Percentiles rank a stretch among this genome's conserved stretches.
Evolutionary conservation across 2,888 invertebrate genomes (phyloP).

Genomic region (Drosophila anomalata): DNA sequence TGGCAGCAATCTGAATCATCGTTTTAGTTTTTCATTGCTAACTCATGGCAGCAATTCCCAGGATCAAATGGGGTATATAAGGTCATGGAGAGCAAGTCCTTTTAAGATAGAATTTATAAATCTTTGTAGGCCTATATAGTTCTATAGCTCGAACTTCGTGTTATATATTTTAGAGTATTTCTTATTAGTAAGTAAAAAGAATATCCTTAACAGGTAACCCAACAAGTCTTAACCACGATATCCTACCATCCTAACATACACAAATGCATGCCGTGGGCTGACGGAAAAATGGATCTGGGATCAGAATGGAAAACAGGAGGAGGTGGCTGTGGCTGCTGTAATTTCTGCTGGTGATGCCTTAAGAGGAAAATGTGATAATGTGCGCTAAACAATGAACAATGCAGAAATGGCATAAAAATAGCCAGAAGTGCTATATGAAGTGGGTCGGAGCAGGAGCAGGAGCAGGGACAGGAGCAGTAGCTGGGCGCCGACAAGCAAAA

Average conservation of each 20-base stretch:
- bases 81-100: background rate
- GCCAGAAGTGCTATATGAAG: slow-evolving; percentile 49
- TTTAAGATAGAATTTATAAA: background rate
- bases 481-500: slow-evolving; percentile 4
- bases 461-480: background rate
- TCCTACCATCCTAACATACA: slow-evolving; percentile 3
- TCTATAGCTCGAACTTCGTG: no score
- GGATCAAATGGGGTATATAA: slow-evolving; percentile 16
- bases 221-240: background rate
- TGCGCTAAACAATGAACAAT: slow-evolving; percentile 69
- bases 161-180: no score
- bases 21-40: slow-evolving; percentile 56
- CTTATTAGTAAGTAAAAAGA: no score
- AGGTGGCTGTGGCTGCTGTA: slow-evolving; percentile 50
- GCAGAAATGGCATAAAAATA: slow-evolving; percentile 71
- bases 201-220: slow-evolving; percentile 6
- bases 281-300: slow-evolving; percentile 6
- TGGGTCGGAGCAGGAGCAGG: slow-evolving; percentile 2
- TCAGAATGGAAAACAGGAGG: slow-evolving; percentile 3
- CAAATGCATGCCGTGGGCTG: slow-evolving; percentile 5
- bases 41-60: background rate
- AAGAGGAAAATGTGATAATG: slow-evolving; percentile 78
- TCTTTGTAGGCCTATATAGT: background rate
- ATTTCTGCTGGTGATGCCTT: slow-evolving; percentile 68
- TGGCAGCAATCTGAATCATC: slow-evolving; percentile 75